Base-by-base conservation (phyloP, 2,888 invertebrate species). In the Cephus sareptanus region DNA sequence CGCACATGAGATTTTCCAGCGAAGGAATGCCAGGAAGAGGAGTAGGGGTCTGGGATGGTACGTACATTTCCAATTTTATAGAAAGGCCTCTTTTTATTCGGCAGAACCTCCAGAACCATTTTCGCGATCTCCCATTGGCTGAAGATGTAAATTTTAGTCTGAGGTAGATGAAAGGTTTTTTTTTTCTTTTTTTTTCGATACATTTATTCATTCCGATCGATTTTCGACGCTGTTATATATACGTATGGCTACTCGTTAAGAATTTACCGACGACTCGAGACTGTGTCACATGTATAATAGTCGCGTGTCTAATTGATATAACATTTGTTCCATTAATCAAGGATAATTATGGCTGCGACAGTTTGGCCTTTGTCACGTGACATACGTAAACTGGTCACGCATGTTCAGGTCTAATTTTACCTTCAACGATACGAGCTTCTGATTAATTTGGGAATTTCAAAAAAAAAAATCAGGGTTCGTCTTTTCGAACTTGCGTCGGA, bases 41-140 rank as follows among this genome's bases (percentile, higher is more conserved):
- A 23, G 15, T 4, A 40, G 6, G 40, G 12, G 12, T 11, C 12
- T 15, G 40, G 40, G 6, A 40, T 15, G 23, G 9, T 23, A 15
- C 23, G 56, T 56, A 56, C 56, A 6, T 56, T 34, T 71, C 71
- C 33, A 71, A 71, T 71, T 71, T 71, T 71, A 71, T 71, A 71
- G 71, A 71, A 31, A 71, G 71, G 71, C 56, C 23, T 56, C 56
- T 56, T 56, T 56, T 56, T 56, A 56, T 56, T 56, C 23, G 56
- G 0, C 23, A 9, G 56, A 56, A 56, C 9, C 23, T 56, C 6
- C 23, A 1, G 6, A 56, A 56, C 4, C 23, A 23, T 56, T 56
- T 56, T 56, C 23, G 56, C 23, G 56, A 6, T 23, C 56, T 56
- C 15, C 15, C 56, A 23, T 56, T 56, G 56, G 56, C 56, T 0